These are phyloP conservation scores for Phyllotis vaccarum DNA, from an alignment of 2,797 vertebrate genomes.

Conservation along the genomic window DNA sequence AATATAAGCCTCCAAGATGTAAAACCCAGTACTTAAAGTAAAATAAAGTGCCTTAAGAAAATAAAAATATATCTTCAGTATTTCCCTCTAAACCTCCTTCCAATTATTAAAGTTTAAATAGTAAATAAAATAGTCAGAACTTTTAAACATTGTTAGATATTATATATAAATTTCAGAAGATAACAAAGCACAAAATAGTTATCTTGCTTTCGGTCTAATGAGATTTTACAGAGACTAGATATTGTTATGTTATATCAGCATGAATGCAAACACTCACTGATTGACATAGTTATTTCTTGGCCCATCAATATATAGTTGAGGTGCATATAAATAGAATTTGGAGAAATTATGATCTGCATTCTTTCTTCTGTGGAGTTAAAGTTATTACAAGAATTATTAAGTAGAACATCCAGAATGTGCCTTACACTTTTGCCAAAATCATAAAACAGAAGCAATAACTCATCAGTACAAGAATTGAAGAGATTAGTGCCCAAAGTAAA, in stretches of 20 bases:
- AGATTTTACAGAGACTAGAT: accelerated
- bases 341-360: neutral
- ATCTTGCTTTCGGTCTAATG: neutral
- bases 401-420: neutral
- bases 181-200: neutral
- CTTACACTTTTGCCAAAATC: neutral
- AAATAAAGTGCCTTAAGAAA: neutral
- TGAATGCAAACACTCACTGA: neutral
- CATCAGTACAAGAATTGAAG: neutral
- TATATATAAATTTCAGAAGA: neutral
- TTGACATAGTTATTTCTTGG: neutral
- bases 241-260: neutral
- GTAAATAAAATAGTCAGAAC: constrained; percentile 17
- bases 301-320: accelerated
- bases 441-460: neutral
- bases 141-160: neutral
- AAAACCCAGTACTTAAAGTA: neutral
- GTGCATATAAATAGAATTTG: neutral
- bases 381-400: neutral
- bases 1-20: neutral
- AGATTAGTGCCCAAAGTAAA: neutral
- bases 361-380: neutral
- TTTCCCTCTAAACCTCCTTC: neutral
- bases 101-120: neutral
- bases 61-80: neutral